These are phyloP conservation scores for Zophobas atratus DNA, from an alignment of 1,140 invertebrate genomes.

Conservation along the genomic window DNA sequence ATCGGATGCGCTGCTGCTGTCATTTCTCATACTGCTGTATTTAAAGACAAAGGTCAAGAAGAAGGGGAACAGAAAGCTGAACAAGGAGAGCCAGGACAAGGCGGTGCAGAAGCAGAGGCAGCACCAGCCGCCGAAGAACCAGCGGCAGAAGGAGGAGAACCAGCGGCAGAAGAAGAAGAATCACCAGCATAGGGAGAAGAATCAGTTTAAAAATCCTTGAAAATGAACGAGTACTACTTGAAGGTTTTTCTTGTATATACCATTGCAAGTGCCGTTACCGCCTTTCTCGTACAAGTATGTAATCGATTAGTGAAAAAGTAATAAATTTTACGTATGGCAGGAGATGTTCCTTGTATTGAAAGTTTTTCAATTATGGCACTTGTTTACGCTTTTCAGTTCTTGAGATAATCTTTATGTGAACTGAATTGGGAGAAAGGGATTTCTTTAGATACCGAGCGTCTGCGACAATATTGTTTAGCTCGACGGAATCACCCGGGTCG, in stretches of 20 bases:
- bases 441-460: too few species aligned
- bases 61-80: not conserved
- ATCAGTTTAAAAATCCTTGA: not conserved
- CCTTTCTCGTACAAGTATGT: constrained; percentile 12
- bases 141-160: not conserved
- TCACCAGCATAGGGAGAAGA: not conserved
- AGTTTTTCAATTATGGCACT: too few species aligned
- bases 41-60: not conserved
- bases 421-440: too few species aligned
- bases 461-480: too few species aligned
- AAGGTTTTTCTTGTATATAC: constrained; percentile 7
- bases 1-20: constrained; percentile 13
- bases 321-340: not conserved
- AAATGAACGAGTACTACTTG: constrained; percentile 3
- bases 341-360: too few species aligned
- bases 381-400: too few species aligned
- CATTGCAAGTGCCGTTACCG: constrained; percentile 16
- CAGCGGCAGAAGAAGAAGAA: not conserved
- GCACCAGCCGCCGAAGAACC: too few species aligned
- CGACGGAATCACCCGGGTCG: too few species aligned
- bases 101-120: too few species aligned
- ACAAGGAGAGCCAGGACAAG: not conserved
- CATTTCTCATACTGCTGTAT: constrained; percentile 5
- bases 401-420: too few species aligned
- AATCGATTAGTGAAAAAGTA: constrained; percentile 19